Conservation (phyloP, 2,888 invertebrate genomes). For the Patella caerulea region DNA sequence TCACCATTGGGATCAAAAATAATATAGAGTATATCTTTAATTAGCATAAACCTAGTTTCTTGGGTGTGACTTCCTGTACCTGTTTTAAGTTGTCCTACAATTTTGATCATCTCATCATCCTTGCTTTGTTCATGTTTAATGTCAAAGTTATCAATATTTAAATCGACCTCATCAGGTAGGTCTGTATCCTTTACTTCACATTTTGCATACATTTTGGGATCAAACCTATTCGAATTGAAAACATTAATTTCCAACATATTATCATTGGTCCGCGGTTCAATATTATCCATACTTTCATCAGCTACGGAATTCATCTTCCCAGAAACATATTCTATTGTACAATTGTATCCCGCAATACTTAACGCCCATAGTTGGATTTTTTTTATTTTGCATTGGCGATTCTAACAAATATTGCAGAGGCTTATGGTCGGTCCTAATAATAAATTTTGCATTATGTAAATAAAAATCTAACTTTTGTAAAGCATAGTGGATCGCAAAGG, state of each 20-base stretch:
- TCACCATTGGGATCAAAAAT: conserved; percentile 1
- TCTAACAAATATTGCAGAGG: conserved; percentile 16
- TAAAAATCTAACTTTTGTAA: conserved; percentile 7
- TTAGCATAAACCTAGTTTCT: neutral
- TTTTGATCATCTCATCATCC: neutral
- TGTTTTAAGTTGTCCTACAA: neutral
- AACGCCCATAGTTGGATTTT: conserved; percentile 17
- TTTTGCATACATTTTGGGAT: neutral
- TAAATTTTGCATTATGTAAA: too few species aligned
- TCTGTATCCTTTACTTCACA: neutral
- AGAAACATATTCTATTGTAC: conserved; percentile 10
- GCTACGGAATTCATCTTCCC: neutral
- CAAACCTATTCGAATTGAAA: neutral
- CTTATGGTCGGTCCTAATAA: conserved; percentile 15
- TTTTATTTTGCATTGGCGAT: conserved; percentile 15
- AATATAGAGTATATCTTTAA: neutral
- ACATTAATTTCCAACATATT: neutral
- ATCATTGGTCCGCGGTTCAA: neutral
- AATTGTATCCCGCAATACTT: conserved; percentile 11
- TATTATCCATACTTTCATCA: neutral
- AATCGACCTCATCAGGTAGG: too few species aligned
- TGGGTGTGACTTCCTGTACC: neutral
- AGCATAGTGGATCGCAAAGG: conserved; percentile 5
- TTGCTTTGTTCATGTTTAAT: neutral
- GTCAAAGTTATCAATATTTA: neutral